Evolutionary conservation across 1,140 invertebrate species (phyloP), one percentile per base, ranked within the genome.

Genomic region (Ips nitidus): DNA sequence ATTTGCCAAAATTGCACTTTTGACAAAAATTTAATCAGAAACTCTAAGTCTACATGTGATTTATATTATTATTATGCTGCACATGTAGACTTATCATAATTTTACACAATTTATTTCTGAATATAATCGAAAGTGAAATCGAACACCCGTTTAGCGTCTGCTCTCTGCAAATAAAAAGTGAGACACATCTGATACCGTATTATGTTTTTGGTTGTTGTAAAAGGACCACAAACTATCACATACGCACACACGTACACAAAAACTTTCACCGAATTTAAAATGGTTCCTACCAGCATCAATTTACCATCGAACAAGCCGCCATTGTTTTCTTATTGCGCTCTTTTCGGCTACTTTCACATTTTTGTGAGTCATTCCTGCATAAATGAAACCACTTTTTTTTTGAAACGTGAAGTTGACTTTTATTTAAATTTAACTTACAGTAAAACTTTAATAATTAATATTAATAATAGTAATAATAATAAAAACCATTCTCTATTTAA

Each of bases 391-490:
- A 36, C 7, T 7, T 37, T 7, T 6, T 6, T 36, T 36, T 56
- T 37, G 7, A 56, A 37, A 7, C 37, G 47, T 36, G 53, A 56
- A 37, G 38, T 56, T 56, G n/a, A 56, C 38, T 56, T 39, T 37
- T 56, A 56, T 56, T 56, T 22, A 22, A 41, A 45, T 60, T 60
- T 41, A 41, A 41, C 47, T 60, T 45, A 45, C 58, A 45, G 58
- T 36, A 60, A 3, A 60, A 41, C 47, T 41, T 41, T 45, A 36
- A 4, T 41, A 58, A 58, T 40, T 41, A 60, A 60, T 22, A 22
- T 22, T 22, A 22, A 22, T 22, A 22, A 22, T 22, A 22, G 22
- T 22, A 75, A 75, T 76, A 76, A 76, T 72, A 75, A 76, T 72
- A 75, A 76, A 65, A 75, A 76, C 69, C 22, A 22, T 22, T 22